Evolutionary conservation across 30 jellyfish, hydroid and myxozoan species (phyloP).

Genomic region (Aurelia sp.): DNA sequence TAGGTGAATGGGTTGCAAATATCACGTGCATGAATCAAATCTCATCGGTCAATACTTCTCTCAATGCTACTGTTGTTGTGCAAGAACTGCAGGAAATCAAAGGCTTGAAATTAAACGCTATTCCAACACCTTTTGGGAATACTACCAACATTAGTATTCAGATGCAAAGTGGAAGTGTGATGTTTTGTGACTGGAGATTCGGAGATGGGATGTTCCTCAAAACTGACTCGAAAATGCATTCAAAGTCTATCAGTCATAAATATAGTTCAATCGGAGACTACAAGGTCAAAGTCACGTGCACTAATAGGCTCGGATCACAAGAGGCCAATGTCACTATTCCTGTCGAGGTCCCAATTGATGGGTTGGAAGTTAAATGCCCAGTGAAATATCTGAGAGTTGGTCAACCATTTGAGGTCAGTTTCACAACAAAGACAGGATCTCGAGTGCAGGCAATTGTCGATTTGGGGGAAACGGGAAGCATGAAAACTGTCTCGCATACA

Average conservation of each 20-base stretch:
- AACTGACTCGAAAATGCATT: conserved; percentile 61
- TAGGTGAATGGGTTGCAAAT: conserved; percentile 68
- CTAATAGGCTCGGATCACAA: conserved; percentile 71
- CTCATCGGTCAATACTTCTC: conserved; percentile 38
- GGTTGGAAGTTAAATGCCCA: conserved; percentile 77
- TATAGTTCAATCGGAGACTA: conserved; percentile 68
- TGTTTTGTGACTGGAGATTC: conserved; percentile 79
- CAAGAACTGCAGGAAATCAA: conserved; percentile 69
- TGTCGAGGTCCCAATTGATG: conserved; percentile 83
- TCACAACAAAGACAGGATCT: conserved; percentile 74
- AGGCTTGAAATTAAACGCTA: conserved; percentile 41
- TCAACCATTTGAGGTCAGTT: conserved; percentile 42
- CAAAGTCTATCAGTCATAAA: conserved; percentile 33
- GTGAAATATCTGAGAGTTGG: conserved; percentile 46
- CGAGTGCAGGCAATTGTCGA: conserved; percentile 31
- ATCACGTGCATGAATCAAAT: conserved; percentile 85
- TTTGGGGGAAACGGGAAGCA: conserved; percentile 59
- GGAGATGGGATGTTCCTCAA: conserved; percentile 77
- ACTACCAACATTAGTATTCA: conserved; percentile 27
- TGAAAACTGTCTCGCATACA: not conserved
- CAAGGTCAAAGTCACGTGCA: conserved; percentile 66
- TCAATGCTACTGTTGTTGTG: conserved; percentile 74
- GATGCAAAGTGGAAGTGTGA: conserved; percentile 85
- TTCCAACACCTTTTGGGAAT: conserved; percentile 70
- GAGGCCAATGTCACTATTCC: conserved; percentile 33